Conservation (phyloP, 2,797 vertebrate genomes). For the Scyliorhinus canicula region DNA sequence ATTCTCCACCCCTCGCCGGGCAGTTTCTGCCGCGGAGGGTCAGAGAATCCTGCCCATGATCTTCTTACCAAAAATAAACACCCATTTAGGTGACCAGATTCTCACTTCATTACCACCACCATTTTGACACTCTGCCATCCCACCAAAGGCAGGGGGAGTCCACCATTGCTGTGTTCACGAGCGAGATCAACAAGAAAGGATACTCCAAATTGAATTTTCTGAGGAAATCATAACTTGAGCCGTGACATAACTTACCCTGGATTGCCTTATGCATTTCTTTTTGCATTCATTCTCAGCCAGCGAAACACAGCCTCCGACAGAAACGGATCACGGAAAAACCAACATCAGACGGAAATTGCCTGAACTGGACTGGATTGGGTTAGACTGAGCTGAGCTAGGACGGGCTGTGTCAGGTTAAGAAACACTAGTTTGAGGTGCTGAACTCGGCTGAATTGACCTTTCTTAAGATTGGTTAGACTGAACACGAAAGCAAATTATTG, state of each 20-base stretch:
- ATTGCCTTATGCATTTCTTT: not conserved
- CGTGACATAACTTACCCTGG: not conserved
- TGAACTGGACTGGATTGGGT: not conserved
- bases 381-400: not conserved
- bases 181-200: not conserved
- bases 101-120: not conserved
- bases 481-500: not conserved
- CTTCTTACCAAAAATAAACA: not conserved
- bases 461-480: too few species aligned
- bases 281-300: not conserved
- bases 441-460: too few species aligned
- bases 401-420: not conserved
- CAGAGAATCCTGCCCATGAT: too few species aligned
- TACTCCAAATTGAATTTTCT: not conserved
- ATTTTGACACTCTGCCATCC: not conserved
- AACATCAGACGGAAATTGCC: not conserved
- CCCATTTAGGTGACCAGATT: not conserved
- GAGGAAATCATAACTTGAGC: not conserved
- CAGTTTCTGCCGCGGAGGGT: too few species aligned
- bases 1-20: too few species aligned
- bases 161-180: not conserved
- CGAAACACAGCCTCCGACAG: too few species aligned
- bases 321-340: not conserved
- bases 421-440: too few species aligned
- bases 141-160: not conserved